Percentiles rank a stretch among this genome's conserved stretches.
These are phyloP conservation scores for Capreolus pygargus DNA, from an alignment of 2,113 vertebrate genomes.

Conservation along the genomic window DNA sequence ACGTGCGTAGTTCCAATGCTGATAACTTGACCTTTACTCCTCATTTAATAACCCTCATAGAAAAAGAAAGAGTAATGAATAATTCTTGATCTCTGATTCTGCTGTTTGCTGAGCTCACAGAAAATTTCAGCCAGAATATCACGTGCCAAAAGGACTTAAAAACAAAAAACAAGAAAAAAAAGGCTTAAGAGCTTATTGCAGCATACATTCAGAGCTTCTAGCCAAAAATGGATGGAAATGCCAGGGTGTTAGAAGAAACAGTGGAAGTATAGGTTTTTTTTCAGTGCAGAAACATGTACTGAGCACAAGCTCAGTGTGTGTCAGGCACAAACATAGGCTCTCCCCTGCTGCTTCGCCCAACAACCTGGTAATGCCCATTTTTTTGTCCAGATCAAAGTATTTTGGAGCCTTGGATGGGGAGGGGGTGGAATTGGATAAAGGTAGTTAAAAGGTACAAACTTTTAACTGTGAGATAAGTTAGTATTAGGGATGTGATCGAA, in stretches of 20 bases:
- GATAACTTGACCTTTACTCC: slow-evolving; percentile 46
- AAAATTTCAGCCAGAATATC: background rate
- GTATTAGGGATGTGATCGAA: background rate
- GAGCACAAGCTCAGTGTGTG: background rate
- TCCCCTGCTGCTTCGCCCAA: background rate
- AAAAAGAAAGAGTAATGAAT: background rate
- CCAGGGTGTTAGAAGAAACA: background rate
- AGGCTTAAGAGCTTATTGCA: background rate
- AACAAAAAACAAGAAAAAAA: background rate
- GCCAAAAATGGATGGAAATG: background rate
- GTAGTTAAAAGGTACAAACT: background rate
- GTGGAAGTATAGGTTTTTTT: background rate
- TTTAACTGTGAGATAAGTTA: background rate
- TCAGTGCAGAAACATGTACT: background rate
- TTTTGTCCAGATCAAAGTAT: background rate
- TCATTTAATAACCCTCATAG: background rate
- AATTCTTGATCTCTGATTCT: slow-evolving; percentile 47
- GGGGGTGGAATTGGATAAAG: background rate
- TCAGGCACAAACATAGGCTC: background rate
- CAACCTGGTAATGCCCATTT: background rate
- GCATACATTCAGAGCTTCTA: background rate
- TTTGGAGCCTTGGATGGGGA: background rate
- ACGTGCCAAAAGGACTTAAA: background rate
- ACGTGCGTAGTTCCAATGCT: background rate
- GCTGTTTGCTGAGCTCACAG: slow-evolving; percentile 40